Conservation (phyloP, 1,140 invertebrate species). For the Chironomus striatipennis region DNA sequence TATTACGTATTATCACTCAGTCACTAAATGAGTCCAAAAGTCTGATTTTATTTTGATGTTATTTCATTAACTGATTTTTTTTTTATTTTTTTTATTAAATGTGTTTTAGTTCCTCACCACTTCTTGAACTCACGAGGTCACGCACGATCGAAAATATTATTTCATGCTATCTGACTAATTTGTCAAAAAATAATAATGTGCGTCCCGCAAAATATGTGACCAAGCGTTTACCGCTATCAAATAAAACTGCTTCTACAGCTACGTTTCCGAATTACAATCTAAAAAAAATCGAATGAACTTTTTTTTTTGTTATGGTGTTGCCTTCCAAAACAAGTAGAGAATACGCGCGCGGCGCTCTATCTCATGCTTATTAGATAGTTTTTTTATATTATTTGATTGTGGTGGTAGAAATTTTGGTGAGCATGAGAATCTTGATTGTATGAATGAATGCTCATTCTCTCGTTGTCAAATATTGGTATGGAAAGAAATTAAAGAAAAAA, state of each 20-base stretch:
- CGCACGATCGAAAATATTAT: neutral
- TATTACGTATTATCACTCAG: too few species aligned
- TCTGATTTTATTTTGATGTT: neutral
- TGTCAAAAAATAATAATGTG: neutral
- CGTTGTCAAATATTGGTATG: too few species aligned
- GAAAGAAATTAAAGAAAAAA: too few species aligned
- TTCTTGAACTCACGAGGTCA: neutral
- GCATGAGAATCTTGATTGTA: too few species aligned
- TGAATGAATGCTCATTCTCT: too few species aligned
- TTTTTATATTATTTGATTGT: too few species aligned
- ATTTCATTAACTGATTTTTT: neutral
- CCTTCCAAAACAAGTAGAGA: constrained; percentile 7
- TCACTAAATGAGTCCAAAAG: neutral
- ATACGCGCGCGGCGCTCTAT: neutral
- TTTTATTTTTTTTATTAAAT: too few species aligned
- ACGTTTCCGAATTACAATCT: constrained; percentile 21
- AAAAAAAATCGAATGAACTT: constrained; percentile 12
- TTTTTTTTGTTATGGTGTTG: constrained; percentile 4
- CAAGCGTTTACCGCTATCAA: constrained; percentile 15
- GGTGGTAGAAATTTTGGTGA: too few species aligned
- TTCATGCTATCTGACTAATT: neutral
- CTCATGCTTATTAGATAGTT: neutral
- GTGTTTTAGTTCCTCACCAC: neutral
- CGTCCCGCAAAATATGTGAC: neutral
- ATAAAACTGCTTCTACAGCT: neutral